phyloP scores from a whole-genome alignment of 2,888 invertebrate species.

The Drosophila acutilabella region DNA sequence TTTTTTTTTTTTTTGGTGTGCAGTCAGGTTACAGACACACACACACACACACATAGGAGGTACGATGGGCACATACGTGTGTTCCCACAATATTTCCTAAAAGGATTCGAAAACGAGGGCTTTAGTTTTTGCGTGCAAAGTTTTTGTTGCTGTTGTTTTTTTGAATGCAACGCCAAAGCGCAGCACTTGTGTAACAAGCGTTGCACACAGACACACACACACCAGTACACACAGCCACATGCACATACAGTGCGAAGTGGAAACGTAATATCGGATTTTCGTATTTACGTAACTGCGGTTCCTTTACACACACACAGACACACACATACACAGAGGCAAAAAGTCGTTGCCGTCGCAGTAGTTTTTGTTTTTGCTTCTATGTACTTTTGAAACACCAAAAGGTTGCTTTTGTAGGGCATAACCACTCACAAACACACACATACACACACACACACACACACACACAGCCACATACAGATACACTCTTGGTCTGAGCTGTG shows the following conservation, averaged over 20 bases:
- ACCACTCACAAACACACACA: conserved; percentile 32
- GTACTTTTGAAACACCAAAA: conserved; percentile 74
- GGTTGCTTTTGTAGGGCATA: conserved; percentile 73
- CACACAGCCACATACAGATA: conserved; percentile 29
- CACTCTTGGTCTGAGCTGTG: conserved; percentile 45
- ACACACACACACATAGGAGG: not conserved
- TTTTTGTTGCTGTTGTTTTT: conserved; percentile 52
- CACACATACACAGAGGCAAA: conserved; percentile 33
- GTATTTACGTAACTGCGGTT: conserved; percentile 77
- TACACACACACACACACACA: conserved; percentile 10
- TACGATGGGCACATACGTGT: not conserved
- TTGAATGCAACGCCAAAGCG: conserved; percentile 73
- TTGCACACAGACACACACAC: conserved; percentile 26
- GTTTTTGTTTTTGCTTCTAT: conserved; percentile 64
- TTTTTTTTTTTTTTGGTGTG: conserved; percentile 34
- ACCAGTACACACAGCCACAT: conserved; percentile 6
- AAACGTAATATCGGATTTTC: conserved; percentile 79
- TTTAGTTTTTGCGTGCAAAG: conserved; percentile 70
- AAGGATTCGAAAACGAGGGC: conserved; percentile 66
- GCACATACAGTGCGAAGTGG: conserved; percentile 52
- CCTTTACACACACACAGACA: conserved; percentile 37
- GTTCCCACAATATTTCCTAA: conserved; percentile 54
- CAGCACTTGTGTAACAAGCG: conserved; percentile 73
- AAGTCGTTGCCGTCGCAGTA: conserved; percentile 61
- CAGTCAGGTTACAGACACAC: conserved; percentile 5